Conservation (phyloP, 53 echinoderm and acorn worm species). For the Stichopus horrens region DNA sequence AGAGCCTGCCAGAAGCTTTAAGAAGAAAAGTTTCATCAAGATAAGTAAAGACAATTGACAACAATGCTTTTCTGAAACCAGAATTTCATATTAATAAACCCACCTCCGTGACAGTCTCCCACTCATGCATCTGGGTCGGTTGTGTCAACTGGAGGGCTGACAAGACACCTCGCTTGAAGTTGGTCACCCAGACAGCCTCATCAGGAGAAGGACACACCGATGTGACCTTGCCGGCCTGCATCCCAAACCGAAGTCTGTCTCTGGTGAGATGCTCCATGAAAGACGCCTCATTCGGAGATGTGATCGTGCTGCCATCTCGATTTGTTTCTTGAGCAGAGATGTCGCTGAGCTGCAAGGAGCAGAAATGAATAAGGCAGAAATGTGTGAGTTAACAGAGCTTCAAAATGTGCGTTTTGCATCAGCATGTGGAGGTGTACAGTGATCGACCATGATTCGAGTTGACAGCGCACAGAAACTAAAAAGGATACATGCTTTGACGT, state of each 20-base stretch:
- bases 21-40: too few relatives aligned
- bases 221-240: constrained; percentile 69
- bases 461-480: too few relatives aligned
- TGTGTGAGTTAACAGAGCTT: too few relatives aligned
- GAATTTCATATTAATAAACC: too few relatives aligned
- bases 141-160: constrained; percentile 71
- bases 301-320: constrained; percentile 48
- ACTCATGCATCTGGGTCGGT: background rate
- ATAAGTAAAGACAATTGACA: too few relatives aligned
- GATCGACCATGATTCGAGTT: too few relatives aligned
- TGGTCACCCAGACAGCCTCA: constrained; percentile 66
- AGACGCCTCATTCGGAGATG: constrained; percentile 50
- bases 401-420: too few relatives aligned
- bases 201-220: constrained; percentile 66
- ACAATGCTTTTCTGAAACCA: too few relatives aligned
- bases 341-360: constrained; percentile 61
- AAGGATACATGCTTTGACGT: too few relatives aligned
- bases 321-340: constrained; percentile 54
- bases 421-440: too few relatives aligned
- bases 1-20: too few relatives aligned
- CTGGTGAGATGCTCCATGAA: constrained; percentile 51
- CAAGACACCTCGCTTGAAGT: constrained; percentile 83
- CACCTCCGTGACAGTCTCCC: constrained; percentile 2
- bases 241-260: constrained; percentile 65
- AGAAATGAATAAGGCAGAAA: background rate